These are phyloP conservation scores for Danaus plexippus DNA, from an alignment of 1,140 invertebrate genomes.

Conservation along the genomic window DNA sequence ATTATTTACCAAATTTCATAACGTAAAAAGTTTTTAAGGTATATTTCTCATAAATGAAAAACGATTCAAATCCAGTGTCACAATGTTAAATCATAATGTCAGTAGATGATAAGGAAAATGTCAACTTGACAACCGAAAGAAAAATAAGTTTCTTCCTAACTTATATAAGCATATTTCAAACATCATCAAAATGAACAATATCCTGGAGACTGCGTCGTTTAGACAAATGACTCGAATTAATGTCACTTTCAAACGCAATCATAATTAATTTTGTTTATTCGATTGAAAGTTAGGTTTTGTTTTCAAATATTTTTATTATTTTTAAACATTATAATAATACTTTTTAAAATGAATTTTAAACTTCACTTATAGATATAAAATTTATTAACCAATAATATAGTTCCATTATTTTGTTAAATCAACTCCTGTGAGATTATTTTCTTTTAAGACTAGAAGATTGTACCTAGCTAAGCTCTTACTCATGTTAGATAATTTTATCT, in stretches of 20 bases:
- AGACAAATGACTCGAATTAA: constrained; percentile 15
- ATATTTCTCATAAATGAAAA: constrained; percentile 9
- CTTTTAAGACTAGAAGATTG: too few relatives aligned
- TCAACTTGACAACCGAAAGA: constrained; percentile 31
- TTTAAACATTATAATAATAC: too few relatives aligned
- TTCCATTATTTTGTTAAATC: too few relatives aligned
- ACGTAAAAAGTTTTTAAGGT: too few relatives aligned
- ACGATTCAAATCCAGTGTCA: constrained; percentile 12
- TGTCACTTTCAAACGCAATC: constrained; percentile 9
- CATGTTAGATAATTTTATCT: too few relatives aligned
- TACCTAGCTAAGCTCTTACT: too few relatives aligned
- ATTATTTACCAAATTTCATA: too few relatives aligned
- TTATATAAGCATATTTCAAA: constrained; percentile 28
- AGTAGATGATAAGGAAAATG: constrained; percentile 25
- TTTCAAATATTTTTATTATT: too few relatives aligned
- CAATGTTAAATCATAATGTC: constrained; percentile 31
- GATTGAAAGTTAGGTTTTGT: background rate
- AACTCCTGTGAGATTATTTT: too few relatives aligned
- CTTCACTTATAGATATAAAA: too few relatives aligned
- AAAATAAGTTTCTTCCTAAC: constrained; percentile 34
- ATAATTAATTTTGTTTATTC: constrained; percentile 8
- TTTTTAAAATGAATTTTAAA: too few relatives aligned
- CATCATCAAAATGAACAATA: constrained; percentile 19
- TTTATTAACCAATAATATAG: too few relatives aligned
- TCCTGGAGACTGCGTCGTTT: constrained; percentile 12